Evolutionary conservation across 2,113 vertebrate genomes (phyloP).

Genomic region (Jaculus jaculus): DNA sequence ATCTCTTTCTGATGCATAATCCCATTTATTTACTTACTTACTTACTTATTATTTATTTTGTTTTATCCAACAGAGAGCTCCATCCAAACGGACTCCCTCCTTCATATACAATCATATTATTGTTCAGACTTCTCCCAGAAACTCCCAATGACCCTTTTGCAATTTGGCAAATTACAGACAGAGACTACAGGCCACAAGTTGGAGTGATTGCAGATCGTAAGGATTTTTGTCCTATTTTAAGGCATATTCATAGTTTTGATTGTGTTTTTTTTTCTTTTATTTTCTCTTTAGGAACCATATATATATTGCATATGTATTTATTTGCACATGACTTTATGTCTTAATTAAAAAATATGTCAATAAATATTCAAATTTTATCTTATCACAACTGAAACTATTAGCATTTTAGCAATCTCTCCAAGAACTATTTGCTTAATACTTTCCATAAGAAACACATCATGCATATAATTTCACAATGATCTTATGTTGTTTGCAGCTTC

Average conservation of each 20-base stretch:
- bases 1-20: slow-evolving; percentile 30
- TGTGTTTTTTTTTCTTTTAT: neutral
- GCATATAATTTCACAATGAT: slow-evolving; percentile 36
- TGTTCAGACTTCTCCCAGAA: slow-evolving; percentile 95
- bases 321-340: slow-evolving; percentile 6
- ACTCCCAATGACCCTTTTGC: slow-evolving; percentile 93
- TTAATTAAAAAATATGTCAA: slow-evolving; percentile 13
- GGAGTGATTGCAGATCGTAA: slow-evolving; percentile 95
- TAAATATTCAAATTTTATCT: slow-evolving; percentile 35
- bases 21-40: neutral
- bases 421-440: slow-evolving; percentile 23
- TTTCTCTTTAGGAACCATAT: slow-evolving; percentile 20
- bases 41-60: neutral
- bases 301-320: neutral
- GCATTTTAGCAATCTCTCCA: neutral
- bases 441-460: neutral
- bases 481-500: slow-evolving; percentile 86
- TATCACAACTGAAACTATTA: neutral
- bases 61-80: slow-evolving; percentile 89
- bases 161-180: slow-evolving; percentile 96
- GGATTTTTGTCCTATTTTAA: slow-evolving; percentile 72
- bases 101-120: slow-evolving; percentile 94
- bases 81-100: slow-evolving; percentile 94
- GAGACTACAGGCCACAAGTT: slow-evolving; percentile 93
- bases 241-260: slow-evolving; percentile 5